Evolutionary conservation across 2,888 invertebrate species (phyloP).

Genomic region (Orthosia gracilis): DNA sequence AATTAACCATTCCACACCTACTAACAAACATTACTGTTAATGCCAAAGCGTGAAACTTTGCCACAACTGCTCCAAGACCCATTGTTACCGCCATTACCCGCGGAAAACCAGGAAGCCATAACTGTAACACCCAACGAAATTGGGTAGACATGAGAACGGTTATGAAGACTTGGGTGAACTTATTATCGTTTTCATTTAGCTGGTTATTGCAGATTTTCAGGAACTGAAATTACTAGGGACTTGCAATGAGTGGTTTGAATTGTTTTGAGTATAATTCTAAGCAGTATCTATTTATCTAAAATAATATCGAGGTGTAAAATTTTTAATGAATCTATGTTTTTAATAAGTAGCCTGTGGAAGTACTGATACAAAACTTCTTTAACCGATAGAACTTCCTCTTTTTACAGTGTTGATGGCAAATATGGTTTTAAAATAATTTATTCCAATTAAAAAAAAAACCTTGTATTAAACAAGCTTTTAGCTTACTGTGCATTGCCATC

Average conservation of each 20-base stretch:
- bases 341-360: too few species aligned
- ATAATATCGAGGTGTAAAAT: neutral
- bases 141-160: conserved; percentile 7
- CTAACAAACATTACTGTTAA: conserved; percentile 30
- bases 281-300: neutral
- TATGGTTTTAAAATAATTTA: too few species aligned
- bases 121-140: conserved; percentile 35
- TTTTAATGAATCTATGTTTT: neutral
- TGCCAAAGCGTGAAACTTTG: neutral
- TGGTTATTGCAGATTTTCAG: conserved; percentile 11
- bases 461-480: too few species aligned
- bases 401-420: too few species aligned
- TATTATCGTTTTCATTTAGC: conserved; percentile 39
- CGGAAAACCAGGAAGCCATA: conserved; percentile 16
- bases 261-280: neutral
- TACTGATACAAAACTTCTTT: too few species aligned
- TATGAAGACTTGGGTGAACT: conserved; percentile 31
- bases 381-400: too few species aligned
- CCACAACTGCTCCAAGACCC: neutral
- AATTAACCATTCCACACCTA: neutral
- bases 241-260: neutral
- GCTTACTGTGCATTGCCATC: too few species aligned
- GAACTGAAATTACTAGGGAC: conserved; percentile 1
- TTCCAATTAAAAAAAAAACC: too few species aligned
- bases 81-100: conserved; percentile 16